Evolutionary conservation across 2,113 vertebrate species (phyloP), one percentile per base, ranked within the genome.

Genomic region (Tetraodon nigroviridis): DNA sequence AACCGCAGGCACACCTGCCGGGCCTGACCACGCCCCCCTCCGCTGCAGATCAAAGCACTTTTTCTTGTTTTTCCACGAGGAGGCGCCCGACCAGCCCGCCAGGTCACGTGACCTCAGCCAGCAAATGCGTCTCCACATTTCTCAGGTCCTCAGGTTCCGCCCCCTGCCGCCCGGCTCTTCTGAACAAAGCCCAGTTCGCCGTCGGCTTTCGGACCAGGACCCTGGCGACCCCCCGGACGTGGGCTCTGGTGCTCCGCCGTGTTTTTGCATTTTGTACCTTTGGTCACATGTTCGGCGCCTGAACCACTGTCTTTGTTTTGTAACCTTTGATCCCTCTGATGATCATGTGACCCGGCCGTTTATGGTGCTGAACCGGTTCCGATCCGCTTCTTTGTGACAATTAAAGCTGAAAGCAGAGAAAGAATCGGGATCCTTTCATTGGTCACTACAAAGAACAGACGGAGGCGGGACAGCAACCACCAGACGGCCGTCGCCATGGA

Each of bases 391-490:
- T 67, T 80, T 82, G 73, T 86, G 79, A 83, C 67, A 78, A 86
- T 86, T 80, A 87, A 84, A 19, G 21, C 2, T 27, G 24, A 27
- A 27, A 6, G 5, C 40, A 13, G 79, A 79, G 81, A 89, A 87
- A 91, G 79, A 88, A 91, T 82, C 76, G 84, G 83, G 90, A 86
- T 82, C 93, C 94, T 95, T 93, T 95, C 95, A 94, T 94, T 95
- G 87, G 92, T 94, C 91, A 92, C 92, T 89, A 91, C 88, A 89
- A 91, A 89, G 85, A 91, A 93, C 89, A 94, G 87, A 92, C 76
- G 46, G 55, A 80, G 52, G 89, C 79, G 63, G 69, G 83, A 90
- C 86, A 77, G 61, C 85, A 46, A n/a, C 15, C 44, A 75, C 76
- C 83, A 5, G 37, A 48, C 83, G 89, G 90, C 92, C 93, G 90